Base-by-base conservation (phyloP, 2,888 invertebrate genomes). In the Sisyra terminalis region DNA sequence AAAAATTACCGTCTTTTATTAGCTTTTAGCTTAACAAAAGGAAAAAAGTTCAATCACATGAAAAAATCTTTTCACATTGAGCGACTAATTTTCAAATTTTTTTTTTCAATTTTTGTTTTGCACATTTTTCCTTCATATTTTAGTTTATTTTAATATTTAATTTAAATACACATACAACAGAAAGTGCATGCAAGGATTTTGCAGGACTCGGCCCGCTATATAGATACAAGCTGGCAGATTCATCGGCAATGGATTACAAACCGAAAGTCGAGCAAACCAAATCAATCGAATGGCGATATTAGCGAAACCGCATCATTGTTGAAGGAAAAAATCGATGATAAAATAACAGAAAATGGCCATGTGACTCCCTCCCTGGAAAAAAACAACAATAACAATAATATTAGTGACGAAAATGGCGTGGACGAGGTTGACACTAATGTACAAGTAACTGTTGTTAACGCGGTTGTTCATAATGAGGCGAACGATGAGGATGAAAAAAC, bases 211-310 rank as follows among this genome's bases (percentile, higher is more conserved):
- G 75, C 76, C 50, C 69, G 79, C 54, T 80, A 78, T 58, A 72
- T 75, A 50, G 80, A 80, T 59, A 79, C 80, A 44, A 78, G 79
- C 56, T 78, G 78, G 70, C 76, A 75, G 58, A 79, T 80, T 47
- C 78, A 78, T 57, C 71, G 75, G 47, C 73, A 74, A 54, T 78
- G 77, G 77, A 24, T 24, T 24, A 24, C 24, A 24, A 24, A 24
- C 24, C 24, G 24, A 24, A 24, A 24, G 24, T 24, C 24, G 24
- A 24, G 5, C 24, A 24, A 24, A 7, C 7, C 24, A 24, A 24
- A 5, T 7, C 24, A 24, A 24, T 24, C 24, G 7, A 24, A 24
- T 24, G 24, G 24, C 7, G 24, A 24, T 24, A 24, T 24, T 5
- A 24, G 24, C 24, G 24, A 24, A 24, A 24, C 24, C 5, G 24